Conservation (phyloP, 2,888 invertebrate species). For the Pristionchus maxplancki region DNA sequence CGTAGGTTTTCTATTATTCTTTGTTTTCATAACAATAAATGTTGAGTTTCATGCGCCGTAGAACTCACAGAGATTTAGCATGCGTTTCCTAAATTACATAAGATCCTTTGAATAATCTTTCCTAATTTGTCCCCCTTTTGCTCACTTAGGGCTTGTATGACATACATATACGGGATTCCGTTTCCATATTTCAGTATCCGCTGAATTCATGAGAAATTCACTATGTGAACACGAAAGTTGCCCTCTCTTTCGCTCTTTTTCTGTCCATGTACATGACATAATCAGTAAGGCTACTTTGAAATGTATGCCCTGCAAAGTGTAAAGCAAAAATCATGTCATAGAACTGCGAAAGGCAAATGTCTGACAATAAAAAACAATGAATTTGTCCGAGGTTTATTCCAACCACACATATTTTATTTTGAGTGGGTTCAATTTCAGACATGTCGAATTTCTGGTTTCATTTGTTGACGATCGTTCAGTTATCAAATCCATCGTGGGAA, state of each 20-base stretch:
- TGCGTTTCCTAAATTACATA: background rate
- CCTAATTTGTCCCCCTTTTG: background rate
- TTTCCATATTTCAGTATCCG: background rate
- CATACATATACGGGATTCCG: background rate
- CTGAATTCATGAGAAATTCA: background rate
- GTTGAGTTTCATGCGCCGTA: background rate
- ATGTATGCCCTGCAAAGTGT: background rate
- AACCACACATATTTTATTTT: no score
- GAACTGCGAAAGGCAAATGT: background rate
- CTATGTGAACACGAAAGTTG: background rate
- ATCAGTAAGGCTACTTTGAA: background rate
- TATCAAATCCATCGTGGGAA: conserved; percentile 78
- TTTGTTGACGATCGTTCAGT: conserved; percentile 78
- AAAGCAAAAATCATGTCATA: background rate
- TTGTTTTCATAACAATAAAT: background rate
- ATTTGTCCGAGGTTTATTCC: background rate
- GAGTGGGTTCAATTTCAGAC: conserved; percentile 55
- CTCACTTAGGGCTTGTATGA: background rate
- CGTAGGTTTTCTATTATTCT: no score
- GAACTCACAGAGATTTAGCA: no score
- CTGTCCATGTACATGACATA: background rate
- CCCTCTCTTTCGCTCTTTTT: background rate
- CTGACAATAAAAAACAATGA: background rate
- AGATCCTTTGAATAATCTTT: background rate
- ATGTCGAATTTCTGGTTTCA: conserved; percentile 72